Base-by-base conservation (phyloP, 37 sponge, comb jelly and placozoan genomes). In the Chondrilla cf. caribensis region DNA sequence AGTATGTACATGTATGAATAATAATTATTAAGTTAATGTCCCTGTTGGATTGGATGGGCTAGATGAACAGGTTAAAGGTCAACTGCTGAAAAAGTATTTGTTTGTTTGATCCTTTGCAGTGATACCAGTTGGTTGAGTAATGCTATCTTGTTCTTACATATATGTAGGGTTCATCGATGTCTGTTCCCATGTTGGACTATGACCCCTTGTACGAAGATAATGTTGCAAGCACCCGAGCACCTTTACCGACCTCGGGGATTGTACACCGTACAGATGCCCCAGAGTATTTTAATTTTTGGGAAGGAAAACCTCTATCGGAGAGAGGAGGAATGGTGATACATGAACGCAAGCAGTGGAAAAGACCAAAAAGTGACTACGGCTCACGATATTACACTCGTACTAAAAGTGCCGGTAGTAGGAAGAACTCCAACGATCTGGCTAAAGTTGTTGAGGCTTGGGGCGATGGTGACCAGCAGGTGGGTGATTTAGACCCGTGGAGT, bases 361-460 rank as follows among this genome's bases (percentile, higher is more conserved):
- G 92, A 62, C 92, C 92, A 8, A 87, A 79, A 26, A 91, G 92
- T 85, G 86, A 85, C 79, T 91, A 91, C 60, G 91, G 91, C 0
- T 73, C 67, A 17, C 76, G 87, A 1, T 78, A 66, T 38, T 58
- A 6, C 58, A 80, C 33, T 24, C 58, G 66, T 14, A 58, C 39
- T 37, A 59, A 41, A 15, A 83, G 72, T 83, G 71, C 44, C 21
- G 73, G 28, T 32, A 67, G 54, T 11, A 68, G 58, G 51, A 83
- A 5, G 14, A 21, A 7, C 17, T 15, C 36, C 43, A 15, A 47
- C 31, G 2, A 21, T 38, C 72, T 70, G 17, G 32, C 18, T 21
- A 38, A 28, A 58, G 60, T 8, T 32, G 37, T 32, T 11, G 64
- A 60, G 24, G 81, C 58, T 26, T 14, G 60, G 17, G 24, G n/a